A percentile compares a stretch with the other conserved stretches of the same genome.
Evolutionary conservation across 2,797 vertebrate genomes (phyloP).

Genomic region (Merluccius polli): DNA sequence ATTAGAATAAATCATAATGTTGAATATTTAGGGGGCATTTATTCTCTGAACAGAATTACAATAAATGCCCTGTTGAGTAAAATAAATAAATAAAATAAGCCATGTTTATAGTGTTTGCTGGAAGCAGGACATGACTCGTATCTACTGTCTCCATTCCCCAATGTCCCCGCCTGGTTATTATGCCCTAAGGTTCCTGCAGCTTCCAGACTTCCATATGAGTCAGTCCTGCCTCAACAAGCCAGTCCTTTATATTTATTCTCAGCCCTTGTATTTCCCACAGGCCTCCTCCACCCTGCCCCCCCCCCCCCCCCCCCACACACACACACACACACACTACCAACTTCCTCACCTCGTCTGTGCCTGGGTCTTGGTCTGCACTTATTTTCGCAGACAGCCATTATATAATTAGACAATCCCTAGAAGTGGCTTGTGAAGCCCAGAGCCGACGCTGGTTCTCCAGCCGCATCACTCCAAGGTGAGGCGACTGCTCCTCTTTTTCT

Average conservation of each 20-base stretch:
- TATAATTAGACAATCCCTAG: neutral
- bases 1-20: neutral
- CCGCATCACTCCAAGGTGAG: neutral
- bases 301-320: neutral
- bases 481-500: neutral
- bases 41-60: neutral
- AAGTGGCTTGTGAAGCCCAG: neutral
- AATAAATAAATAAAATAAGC: neutral
- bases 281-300: neutral
- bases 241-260: constrained; percentile 7
- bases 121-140: neutral
- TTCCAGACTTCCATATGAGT: neutral
- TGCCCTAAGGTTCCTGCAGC: neutral
- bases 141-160: neutral
- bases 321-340: too few species aligned
- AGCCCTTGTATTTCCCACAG: constrained; percentile 1
- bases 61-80: too few species aligned
- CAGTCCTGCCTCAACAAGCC: constrained; percentile 3
- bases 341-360: neutral
- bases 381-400: neutral
- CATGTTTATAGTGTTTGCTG: neutral
- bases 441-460: neutral
- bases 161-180: neutral
- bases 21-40: neutral
- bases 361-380: neutral